Conservation (phyloP, 2,888 invertebrate genomes). For the Cylindroiulus punctatus region DNA sequence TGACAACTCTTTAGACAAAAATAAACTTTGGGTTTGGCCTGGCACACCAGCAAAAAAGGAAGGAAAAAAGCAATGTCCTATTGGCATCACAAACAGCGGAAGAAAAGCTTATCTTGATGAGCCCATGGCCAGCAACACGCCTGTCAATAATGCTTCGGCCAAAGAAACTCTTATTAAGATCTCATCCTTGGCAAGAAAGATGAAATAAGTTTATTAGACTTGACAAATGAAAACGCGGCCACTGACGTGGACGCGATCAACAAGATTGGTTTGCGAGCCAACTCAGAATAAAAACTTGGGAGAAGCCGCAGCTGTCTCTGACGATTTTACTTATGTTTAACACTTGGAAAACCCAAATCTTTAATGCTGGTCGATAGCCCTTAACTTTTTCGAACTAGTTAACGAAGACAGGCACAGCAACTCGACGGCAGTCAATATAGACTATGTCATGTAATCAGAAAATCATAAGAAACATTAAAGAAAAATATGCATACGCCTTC, state of each 20-base stretch:
- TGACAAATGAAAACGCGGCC: conserved; percentile 43
- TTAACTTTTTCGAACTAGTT: neutral
- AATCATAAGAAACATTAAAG: too few relatives aligned
- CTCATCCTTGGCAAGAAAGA: conserved; percentile 25
- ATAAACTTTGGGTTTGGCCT: neutral
- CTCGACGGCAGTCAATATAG: neutral
- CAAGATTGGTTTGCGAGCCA: conserved; percentile 33
- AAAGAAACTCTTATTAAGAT: conserved; percentile 41
- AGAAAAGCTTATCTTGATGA: conserved; percentile 41
- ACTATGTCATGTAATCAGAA: too few relatives aligned
- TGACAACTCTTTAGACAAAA: conserved; percentile 45
- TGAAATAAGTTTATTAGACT: conserved; percentile 43
- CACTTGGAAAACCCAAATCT: conserved; percentile 20
- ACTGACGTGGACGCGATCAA: neutral
- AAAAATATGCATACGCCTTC: too few relatives aligned
- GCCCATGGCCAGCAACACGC: conserved; percentile 16
- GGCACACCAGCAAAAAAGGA: neutral
- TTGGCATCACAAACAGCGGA: conserved; percentile 5
- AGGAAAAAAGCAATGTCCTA: neutral
- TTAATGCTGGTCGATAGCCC: neutral
- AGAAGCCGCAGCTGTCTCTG: conserved; percentile 39
- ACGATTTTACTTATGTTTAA: conserved; percentile 25
- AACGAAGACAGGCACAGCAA: neutral
- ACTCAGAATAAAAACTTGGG: neutral
- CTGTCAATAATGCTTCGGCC: conserved; percentile 35